Percentiles rank a stretch among this genome's conserved stretches.
phyloP scores from a whole-genome alignment of 1,140 invertebrate species.

The Agrypnia vestita region DNA sequence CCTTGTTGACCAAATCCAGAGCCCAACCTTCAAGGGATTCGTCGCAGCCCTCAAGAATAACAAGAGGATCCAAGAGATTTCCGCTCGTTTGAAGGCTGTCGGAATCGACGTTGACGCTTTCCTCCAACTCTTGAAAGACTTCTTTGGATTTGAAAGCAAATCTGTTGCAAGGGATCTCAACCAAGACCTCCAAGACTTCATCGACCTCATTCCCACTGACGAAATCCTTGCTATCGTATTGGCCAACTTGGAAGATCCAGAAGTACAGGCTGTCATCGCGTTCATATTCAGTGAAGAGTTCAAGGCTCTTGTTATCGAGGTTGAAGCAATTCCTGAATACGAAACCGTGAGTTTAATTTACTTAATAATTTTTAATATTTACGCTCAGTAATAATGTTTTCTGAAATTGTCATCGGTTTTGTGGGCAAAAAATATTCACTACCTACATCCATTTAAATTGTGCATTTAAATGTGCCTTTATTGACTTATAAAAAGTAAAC shows the following conservation, averaged over 20 bases:
- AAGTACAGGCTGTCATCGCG: neutral
- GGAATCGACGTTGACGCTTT: constrained; percentile 30
- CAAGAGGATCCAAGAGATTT: neutral
- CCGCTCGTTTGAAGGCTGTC: constrained; percentile 5
- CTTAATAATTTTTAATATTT: no score
- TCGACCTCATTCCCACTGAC: neutral
- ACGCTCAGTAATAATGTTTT: no score
- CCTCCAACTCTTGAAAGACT: neutral
- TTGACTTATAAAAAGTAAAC: no score
- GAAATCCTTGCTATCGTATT: neutral
- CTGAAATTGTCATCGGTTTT: no score
- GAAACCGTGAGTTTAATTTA: no score
- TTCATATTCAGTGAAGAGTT: neutral
- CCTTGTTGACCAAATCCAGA: constrained; percentile 22
- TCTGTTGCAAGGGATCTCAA: neutral
- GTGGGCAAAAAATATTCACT: no score
- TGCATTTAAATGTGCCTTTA: no score
- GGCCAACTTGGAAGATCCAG: neutral
- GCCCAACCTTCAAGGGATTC: constrained; percentile 25
- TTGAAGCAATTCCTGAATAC: no score
- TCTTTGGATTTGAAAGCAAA: constrained; percentile 25
- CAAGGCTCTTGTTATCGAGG: neutral
- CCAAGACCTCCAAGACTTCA: neutral
- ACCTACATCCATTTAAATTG: no score
- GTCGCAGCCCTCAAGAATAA: constrained; percentile 1